Conservation (phyloP, 2,113 vertebrate species). For the Bubo bubo region DNA sequence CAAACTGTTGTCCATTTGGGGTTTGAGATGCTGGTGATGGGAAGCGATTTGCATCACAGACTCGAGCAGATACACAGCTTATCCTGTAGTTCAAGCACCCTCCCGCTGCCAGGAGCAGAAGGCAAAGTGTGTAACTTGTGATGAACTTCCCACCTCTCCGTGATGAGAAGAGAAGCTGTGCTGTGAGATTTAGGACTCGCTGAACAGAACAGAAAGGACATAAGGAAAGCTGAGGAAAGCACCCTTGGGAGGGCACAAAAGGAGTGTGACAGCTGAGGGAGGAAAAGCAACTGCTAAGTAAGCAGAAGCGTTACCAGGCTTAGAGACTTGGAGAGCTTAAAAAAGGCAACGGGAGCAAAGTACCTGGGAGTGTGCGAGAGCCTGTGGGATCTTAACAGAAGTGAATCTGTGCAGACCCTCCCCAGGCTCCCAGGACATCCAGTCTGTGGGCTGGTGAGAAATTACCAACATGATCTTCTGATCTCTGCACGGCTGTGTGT, state of each 20-base stretch:
- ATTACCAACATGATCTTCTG: neutral
- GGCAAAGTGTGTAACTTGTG: neutral
- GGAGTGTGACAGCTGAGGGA: slow-evolving; percentile 39
- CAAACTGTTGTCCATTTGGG: neutral
- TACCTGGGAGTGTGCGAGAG: neutral
- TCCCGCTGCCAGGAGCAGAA: neutral
- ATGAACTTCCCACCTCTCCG: neutral
- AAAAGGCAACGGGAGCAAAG: neutral
- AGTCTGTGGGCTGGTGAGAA: neutral
- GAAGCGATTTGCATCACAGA: accelerated
- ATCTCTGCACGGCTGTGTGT: neutral
- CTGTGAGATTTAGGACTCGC: neutral
- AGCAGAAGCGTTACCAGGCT: neutral
- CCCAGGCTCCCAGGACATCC: neutral
- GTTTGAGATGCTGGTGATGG: neutral
- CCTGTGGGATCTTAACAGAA: neutral
- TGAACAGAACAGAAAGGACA: slow-evolving; percentile 17
- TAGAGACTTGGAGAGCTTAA: neutral
- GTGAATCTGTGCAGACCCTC: neutral
- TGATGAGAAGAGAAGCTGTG: neutral
- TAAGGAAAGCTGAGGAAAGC: slow-evolving; percentile 42
- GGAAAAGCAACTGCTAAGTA: slow-evolving; percentile 45
- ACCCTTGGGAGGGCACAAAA: slow-evolving; percentile 8
- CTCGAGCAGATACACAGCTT: neutral
- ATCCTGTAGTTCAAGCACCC: neutral